Percentiles rank a stretch among this genome's conserved stretches.
phyloP scores from a whole-genome alignment of 2,797 vertebrate genomes.

The Gallinago stenura region DNA sequence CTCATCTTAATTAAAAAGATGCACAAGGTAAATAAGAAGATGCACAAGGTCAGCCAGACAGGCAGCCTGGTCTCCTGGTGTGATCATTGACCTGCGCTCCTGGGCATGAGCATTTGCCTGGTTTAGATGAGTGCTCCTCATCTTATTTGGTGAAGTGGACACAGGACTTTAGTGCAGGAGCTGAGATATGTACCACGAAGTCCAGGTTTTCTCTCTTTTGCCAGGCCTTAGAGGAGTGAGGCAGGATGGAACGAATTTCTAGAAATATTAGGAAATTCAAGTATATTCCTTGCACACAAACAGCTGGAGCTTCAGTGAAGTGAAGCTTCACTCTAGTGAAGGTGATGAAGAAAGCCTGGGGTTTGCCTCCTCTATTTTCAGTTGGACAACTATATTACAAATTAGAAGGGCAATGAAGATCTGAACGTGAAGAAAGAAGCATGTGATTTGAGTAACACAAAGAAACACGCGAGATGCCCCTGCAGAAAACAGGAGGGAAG shows the following conservation, averaged over 20 bases:
- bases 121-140: not conserved
- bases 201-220: not conserved
- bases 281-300: not conserved
- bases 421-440: not conserved
- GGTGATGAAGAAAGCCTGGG: not conserved
- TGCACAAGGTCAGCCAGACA: not conserved
- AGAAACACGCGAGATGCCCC: not conserved
- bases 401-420: not conserved
- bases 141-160: not conserved
- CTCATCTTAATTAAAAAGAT: not conserved
- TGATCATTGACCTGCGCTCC: not conserved
- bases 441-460: not conserved
- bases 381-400: not conserved
- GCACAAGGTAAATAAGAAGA: not conserved
- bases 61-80: not conserved
- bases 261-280: not conserved
- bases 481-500: not conserved
- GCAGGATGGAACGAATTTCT: not conserved
- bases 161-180: not conserved
- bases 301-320: not conserved
- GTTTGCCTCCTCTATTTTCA: not conserved
- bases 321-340: not conserved
- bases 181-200: not conserved
- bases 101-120: accelerated
- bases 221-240: not conserved